These are phyloP conservation scores for Drosophila nasuta DNA, from an alignment of 1,140 invertebrate genomes.

Conservation along the genomic window DNA sequence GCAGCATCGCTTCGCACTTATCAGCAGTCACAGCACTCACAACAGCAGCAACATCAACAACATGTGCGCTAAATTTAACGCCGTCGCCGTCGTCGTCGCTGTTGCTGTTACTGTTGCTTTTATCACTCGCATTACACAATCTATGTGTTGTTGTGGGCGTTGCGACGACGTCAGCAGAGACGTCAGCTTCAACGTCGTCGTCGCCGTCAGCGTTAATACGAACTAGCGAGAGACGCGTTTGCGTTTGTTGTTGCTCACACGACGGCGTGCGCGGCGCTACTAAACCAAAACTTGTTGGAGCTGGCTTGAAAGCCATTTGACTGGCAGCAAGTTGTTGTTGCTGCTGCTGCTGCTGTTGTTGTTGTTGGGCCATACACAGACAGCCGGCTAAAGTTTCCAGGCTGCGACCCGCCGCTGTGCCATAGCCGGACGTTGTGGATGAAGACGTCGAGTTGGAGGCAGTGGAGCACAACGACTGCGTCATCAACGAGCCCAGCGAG, in stretches of 20 bases:
- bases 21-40: slow-evolving; percentile 47
- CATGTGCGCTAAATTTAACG: slow-evolving; percentile 55
- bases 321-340: slow-evolving; percentile 40
- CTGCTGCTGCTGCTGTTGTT: slow-evolving; percentile 43
- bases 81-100: slow-evolving; percentile 6
- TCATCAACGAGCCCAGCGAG: slow-evolving; percentile 74
- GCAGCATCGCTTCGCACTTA: slow-evolving; percentile 46
- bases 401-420: slow-evolving; percentile 74
- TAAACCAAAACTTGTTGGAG: slow-evolving; percentile 80
- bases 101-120: slow-evolving; percentile 49
- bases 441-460: slow-evolving; percentile 62
- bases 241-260: slow-evolving; percentile 69
- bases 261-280: slow-evolving; percentile 74
- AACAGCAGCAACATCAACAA: slow-evolving; percentile 52
- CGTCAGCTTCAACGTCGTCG: slow-evolving; percentile 4
- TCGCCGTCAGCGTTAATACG: slow-evolving; percentile 10
- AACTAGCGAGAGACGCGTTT: slow-evolving; percentile 46
- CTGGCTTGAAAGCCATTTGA: slow-evolving; percentile 73
- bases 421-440: slow-evolving; percentile 74
- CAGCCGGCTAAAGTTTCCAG: slow-evolving; percentile 75
- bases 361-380: slow-evolving; percentile 45
- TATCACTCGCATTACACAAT: slow-evolving; percentile 79
- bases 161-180: slow-evolving; percentile 38
- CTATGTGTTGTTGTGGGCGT: slow-evolving; percentile 73
- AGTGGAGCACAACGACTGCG: slow-evolving; percentile 78